Conservation (phyloP, 1,140 invertebrate species). For the Diplogasteroides magnus region DNA sequence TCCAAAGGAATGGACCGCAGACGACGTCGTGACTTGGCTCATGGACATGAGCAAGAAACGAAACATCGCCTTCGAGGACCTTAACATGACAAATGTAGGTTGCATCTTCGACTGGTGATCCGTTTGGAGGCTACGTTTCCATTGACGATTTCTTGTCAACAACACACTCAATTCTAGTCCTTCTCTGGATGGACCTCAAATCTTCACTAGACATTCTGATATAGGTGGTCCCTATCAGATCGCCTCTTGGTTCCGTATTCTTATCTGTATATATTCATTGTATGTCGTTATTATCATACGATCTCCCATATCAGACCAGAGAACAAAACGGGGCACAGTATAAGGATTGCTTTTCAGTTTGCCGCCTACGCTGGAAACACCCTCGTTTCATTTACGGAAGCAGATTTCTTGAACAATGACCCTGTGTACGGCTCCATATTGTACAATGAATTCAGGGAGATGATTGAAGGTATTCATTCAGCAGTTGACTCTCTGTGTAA, state of each 20-base stretch:
- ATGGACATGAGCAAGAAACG: conserved; percentile 48
- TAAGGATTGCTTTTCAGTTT: conserved; percentile 22
- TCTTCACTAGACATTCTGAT: too few relatives aligned
- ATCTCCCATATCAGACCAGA: conserved; percentile 8
- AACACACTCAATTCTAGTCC: too few relatives aligned
- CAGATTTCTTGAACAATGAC: conserved; percentile 46
- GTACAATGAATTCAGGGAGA: conserved; percentile 45
- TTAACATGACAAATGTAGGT: conserved; percentile 45
- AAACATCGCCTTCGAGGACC: conserved; percentile 47
- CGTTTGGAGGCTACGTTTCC: too few relatives aligned
- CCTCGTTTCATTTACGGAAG: conserved; percentile 44
- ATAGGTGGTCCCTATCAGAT: too few relatives aligned
- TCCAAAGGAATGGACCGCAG: too few relatives aligned
- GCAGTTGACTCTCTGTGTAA: neutral
- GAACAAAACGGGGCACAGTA: neutral
- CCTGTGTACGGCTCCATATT: conserved; percentile 42
- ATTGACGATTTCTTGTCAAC: too few relatives aligned
- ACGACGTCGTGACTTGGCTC: conserved; percentile 54
- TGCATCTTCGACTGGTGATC: conserved; percentile 23
- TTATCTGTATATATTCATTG: too few relatives aligned
- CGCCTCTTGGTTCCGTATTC: too few relatives aligned
- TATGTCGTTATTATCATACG: conserved; percentile 1
- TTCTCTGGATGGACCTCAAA: too few relatives aligned
- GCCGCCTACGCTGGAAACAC: conserved; percentile 11
- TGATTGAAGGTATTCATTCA: conserved; percentile 27